phyloP scores from a whole-genome alignment of 1,140 invertebrate species.

The Sinonovacula constricta region DNA sequence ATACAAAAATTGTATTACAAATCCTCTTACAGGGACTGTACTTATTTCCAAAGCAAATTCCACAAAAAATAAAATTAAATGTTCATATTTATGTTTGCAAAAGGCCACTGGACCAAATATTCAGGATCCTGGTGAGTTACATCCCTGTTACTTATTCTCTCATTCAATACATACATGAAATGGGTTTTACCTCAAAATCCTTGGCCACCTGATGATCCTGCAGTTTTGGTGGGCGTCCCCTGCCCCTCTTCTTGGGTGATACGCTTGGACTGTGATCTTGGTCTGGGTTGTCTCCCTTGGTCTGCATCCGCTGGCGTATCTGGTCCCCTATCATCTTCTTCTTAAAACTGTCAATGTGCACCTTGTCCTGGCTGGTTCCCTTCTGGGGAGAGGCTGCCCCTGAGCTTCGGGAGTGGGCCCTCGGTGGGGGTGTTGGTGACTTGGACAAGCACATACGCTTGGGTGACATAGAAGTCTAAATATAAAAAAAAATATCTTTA shows the following conservation, averaged over 20 bases:
- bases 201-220: not conserved
- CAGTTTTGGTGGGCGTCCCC: conserved; percentile 59
- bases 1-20: too few relatives aligned
- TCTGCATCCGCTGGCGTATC: conserved; percentile 67
- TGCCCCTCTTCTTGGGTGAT: conserved; percentile 46
- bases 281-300: conserved; percentile 42
- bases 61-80: too few relatives aligned
- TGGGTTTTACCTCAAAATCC: conserved; percentile 27
- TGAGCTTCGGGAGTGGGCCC: not conserved
- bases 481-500: conserved; percentile 5
- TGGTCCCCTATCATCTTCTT: conserved; percentile 71
- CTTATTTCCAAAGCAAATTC: too few relatives aligned
- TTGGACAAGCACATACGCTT: conserved; percentile 5
- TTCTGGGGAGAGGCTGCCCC: conserved; percentile 6
- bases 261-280: not conserved
- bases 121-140: too few relatives aligned
- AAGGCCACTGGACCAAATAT: too few relatives aligned
- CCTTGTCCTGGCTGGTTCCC: conserved; percentile 28
- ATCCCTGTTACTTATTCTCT: too few relatives aligned
- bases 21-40: too few relatives aligned
- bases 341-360: conserved; percentile 69
- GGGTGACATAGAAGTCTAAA: conserved; percentile 17
- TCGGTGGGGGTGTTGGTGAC: conserved; percentile 22
- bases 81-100: too few relatives aligned
- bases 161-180: too few relatives aligned